Percentiles rank a stretch among this genome's conserved stretches.
Evolutionary conservation across 2,113 vertebrate genomes (phyloP).

Genomic region (Hemiscyllium ocellatum): DNA sequence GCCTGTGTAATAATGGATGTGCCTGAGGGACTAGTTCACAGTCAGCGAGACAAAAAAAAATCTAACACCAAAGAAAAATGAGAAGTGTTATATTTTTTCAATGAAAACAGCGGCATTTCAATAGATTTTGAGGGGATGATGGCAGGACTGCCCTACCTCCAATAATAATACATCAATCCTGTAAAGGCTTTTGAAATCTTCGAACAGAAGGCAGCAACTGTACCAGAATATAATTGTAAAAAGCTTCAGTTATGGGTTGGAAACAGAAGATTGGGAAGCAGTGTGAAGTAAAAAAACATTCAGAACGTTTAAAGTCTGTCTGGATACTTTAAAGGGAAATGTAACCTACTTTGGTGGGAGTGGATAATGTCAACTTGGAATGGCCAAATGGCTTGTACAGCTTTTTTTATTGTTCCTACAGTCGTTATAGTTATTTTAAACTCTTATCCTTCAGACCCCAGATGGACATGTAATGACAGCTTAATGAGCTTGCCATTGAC

Average conservation of each 20-base stretch:
- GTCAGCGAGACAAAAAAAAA: neutral
- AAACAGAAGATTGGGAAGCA: neutral
- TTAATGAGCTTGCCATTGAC: neutral
- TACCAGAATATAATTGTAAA: neutral
- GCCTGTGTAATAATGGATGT: neutral
- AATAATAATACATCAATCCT: neutral
- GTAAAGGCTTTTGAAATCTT: neutral
- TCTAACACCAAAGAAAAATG: neutral
- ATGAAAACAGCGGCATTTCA: neutral
- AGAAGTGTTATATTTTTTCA: neutral
- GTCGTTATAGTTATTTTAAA: neutral
- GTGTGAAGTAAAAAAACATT: neutral
- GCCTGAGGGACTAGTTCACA: slow-evolving; percentile 8
- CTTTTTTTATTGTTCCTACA: neutral
- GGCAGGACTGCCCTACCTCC: neutral
- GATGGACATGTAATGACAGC: neutral
- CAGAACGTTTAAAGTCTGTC: neutral
- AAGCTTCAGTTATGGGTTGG: neutral
- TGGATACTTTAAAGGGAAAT: neutral
- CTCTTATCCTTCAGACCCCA: too few species aligned
- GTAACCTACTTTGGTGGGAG: neutral
- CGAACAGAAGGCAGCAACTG: neutral
- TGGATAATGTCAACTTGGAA: neutral
- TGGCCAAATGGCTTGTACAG: neutral
- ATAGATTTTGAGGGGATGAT: neutral